Base-by-base conservation (phyloP, 1,140 invertebrate genomes). In the Hycleus cichorii region DNA sequence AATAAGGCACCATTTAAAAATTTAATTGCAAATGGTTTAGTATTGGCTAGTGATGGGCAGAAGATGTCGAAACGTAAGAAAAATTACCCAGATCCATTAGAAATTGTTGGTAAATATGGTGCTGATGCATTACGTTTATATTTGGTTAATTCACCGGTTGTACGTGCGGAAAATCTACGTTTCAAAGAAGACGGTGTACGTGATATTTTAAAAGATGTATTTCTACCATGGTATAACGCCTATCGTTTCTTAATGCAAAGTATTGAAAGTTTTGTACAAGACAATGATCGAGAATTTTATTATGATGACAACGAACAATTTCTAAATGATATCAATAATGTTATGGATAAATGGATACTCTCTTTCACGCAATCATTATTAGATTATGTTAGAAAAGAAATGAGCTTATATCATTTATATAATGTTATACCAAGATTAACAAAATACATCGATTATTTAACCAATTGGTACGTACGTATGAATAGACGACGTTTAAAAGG, bases 61-160 rank as follows among this genome's bases (percentile, higher is more conserved):
- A 99, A 99, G 75, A 99, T 99, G 97, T 98, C 95, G 0, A 99
- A 99, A 73, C 83, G 96, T 10, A 98, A 98, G 77, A 97, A 98
- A 74, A 99, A 99, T 74, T 99, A 97, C 77, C 96, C 97, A 0
- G 94, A 99, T 79, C 96, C 97, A 1, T 81, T 95, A 75, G 85
- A 92, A 64, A 79, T 99, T 45, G 87, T 98, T 1, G 75, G 86
- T 49, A 95, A 97, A 73, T 98, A 93, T 78, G 97, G 97, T 10
- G 96, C 96, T 1, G 97, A 99, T 81, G 94, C 97, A 24, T 75
- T 99, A 4, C 82, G 95, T 60, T 77, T 99, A 3, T 99, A 99
- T 75, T 80, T 99, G 27, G 95, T 99, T 58, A 98, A 98, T 78
- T 99, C 96, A 9, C 97, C 97, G 1, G 95, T 97, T 38, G 97